phyloP scores from a whole-genome alignment of 1,140 invertebrate genomes.

The Euwallacea similis region DNA sequence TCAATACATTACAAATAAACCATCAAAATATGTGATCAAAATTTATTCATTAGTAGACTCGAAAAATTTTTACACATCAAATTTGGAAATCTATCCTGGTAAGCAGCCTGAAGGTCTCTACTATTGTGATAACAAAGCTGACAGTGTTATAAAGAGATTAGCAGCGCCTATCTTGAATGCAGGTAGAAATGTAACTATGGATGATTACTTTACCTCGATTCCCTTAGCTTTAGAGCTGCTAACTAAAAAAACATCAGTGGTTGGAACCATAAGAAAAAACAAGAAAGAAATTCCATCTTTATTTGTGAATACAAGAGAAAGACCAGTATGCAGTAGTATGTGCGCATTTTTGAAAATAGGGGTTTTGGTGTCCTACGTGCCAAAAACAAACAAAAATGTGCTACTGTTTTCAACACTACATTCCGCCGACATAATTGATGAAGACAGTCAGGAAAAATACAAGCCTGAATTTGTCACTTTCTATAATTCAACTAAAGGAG shows the following conservation, averaged over 20 bases:
- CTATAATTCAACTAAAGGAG: too few relatives aligned
- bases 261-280: conserved; percentile 52
- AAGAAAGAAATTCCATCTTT: conserved; percentile 51
- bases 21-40: conserved; percentile 55
- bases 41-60: conserved; percentile 36
- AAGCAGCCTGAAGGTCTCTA: conserved; percentile 46
- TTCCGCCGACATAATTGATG: too few relatives aligned
- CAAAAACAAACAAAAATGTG: too few relatives aligned
- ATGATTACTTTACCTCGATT: conserved; percentile 52
- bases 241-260: conserved; percentile 45
- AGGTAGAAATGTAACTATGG: conserved; percentile 51
- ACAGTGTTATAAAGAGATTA: conserved; percentile 29
- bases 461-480: too few relatives aligned
- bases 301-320: conserved; percentile 44
- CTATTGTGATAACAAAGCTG: conserved; percentile 42
- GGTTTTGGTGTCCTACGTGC: too few relatives aligned
- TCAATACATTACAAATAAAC: conserved; percentile 54
- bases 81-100: conserved; percentile 49
- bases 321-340: conserved; percentile 1
- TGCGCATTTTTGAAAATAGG: too few relatives aligned
- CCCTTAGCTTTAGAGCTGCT: conserved; percentile 47
- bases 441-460: too few relatives aligned
- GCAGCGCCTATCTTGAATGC: conserved; percentile 37
- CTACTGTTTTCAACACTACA: too few relatives aligned
- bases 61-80: conserved; percentile 46